phyloP scores from a whole-genome alignment of 1,140 invertebrate genomes.

The Eriosoma lanigerum region DNA sequence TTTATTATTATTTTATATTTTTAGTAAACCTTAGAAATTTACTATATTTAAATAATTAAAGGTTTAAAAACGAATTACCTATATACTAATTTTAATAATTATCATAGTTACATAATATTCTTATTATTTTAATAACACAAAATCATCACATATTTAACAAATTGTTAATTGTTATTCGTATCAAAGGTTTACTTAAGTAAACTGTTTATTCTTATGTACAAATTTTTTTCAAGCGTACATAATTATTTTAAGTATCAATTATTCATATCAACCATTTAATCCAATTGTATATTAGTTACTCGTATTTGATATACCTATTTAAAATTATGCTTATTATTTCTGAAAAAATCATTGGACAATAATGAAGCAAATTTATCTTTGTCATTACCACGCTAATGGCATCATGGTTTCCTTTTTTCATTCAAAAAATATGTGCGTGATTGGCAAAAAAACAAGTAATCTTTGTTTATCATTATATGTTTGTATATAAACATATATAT shows the following conservation, averaged over 20 bases:
- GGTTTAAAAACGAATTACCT: background rate
- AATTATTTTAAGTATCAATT: background rate
- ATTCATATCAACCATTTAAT: background rate
- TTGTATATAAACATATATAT: too few relatives aligned
- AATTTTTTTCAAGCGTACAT: background rate
- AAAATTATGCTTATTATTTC: background rate
- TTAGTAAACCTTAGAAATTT: background rate
- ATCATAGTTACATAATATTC: background rate
- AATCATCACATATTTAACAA: too few relatives aligned
- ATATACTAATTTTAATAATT: background rate
- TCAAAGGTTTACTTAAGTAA: too few relatives aligned
- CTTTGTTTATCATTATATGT: background rate
- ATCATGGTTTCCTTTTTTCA: too few relatives aligned
- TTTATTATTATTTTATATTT: constrained; percentile 6
- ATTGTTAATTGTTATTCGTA: too few relatives aligned
- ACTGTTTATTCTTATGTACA: too few relatives aligned
- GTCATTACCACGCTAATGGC: too few relatives aligned
- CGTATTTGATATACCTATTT: background rate
- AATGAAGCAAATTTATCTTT: background rate
- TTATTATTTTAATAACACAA: too few relatives aligned
- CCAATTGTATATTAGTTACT: too few relatives aligned
- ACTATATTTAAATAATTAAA: constrained; percentile 1
- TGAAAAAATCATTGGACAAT: background rate
- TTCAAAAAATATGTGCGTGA: background rate
- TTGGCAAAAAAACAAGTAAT: background rate